These are phyloP conservation scores for Chromoteleia sp. DNA, from an alignment of 2,888 invertebrate genomes.

Conservation along the genomic window DNA sequence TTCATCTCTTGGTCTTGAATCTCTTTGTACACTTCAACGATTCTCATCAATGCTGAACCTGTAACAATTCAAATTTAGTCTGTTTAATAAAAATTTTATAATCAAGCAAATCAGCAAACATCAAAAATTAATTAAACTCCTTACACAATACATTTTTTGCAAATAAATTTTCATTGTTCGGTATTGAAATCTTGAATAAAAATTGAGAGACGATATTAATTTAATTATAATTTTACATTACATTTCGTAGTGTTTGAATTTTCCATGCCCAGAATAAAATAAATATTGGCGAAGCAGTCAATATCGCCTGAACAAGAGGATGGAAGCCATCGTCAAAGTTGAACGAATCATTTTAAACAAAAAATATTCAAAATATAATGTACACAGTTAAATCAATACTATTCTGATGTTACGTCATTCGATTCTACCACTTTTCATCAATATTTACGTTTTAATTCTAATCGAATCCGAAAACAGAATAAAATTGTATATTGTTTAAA, in stretches of 20 bases:
- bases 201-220: constrained; percentile 14
- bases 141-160: no score
- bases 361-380: constrained; percentile 36
- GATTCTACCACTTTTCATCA: no score
- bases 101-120: no score
- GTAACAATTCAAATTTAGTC: constrained; percentile 80
- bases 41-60: constrained; percentile 96
- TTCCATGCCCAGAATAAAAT: constrained; percentile 15
- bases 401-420: not conserved
- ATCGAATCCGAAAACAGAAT: no score
- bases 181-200: constrained; percentile 10
- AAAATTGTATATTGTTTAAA: no score
- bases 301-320: constrained; percentile 26
- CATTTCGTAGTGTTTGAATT: constrained; percentile 11
- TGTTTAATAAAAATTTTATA: constrained; percentile 64
- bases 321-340: constrained; percentile 29
- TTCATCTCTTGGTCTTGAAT: constrained; percentile 98
- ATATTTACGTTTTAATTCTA: no score
- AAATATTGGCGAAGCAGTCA: constrained; percentile 40
- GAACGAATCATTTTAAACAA: constrained; percentile 26
- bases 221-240: constrained; percentile 33
- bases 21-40: constrained; percentile 96
- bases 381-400: constrained; percentile 28
- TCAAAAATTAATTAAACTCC: no score
- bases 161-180: constrained; percentile 4